phyloP scores from a whole-genome alignment of 2,888 invertebrate genomes.

The Exephanes ischioxanthus region DNA sequence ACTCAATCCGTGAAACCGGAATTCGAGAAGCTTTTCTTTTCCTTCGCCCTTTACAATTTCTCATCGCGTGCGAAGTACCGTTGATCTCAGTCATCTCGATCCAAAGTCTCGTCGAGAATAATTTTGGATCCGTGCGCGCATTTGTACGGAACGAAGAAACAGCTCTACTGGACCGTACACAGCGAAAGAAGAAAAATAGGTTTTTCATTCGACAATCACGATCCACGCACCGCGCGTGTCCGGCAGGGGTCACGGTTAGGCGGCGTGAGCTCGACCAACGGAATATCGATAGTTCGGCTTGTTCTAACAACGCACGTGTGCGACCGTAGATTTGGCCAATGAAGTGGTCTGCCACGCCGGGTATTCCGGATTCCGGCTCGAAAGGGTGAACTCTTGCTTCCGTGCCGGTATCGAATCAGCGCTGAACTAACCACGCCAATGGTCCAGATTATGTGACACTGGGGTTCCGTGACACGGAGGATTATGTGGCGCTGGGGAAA shows the following conservation, averaged over 20 bases:
- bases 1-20: constrained; percentile 16
- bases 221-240: constrained; percentile 77
- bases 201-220: constrained; percentile 80
- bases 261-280: constrained; percentile 59
- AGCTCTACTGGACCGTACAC: neutral
- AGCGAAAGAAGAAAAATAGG: constrained; percentile 25
- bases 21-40: neutral
- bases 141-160: neutral
- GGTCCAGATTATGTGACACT: constrained; percentile 1
- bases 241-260: constrained; percentile 68
- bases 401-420: constrained; percentile 13
- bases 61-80: too few relatives aligned
- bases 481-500: neutral
- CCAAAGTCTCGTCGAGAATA: neutral
- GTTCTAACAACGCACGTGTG: constrained; percentile 84
- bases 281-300: constrained; percentile 80
- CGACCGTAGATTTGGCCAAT: constrained; percentile 84
- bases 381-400: constrained; percentile 73
- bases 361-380: constrained; percentile 65
- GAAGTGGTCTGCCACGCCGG: constrained; percentile 64
- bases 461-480: neutral
- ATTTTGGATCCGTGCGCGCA: neutral
- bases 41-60: too few relatives aligned
- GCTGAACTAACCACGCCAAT: constrained; percentile 27
- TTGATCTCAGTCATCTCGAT: neutral